A percentile compares a stretch with the other conserved stretches of the same genome.
Conservation (phyloP, 2,888 invertebrate species). For the Acleris literana region DNA sequence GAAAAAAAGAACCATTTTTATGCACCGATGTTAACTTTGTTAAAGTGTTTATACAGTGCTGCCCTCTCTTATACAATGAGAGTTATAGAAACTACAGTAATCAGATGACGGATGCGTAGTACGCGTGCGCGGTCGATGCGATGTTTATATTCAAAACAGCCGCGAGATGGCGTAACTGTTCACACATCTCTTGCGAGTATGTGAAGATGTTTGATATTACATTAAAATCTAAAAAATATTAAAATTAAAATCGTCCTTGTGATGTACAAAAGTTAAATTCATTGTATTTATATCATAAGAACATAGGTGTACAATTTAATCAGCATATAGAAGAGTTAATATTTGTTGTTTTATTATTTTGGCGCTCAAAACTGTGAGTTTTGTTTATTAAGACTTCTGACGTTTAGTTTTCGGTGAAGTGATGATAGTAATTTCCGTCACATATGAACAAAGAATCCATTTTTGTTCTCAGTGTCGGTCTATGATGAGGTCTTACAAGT, state of each 20-base stretch:
- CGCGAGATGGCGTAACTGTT: conserved; percentile 27
- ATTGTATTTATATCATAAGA: too few species aligned
- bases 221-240: too few species aligned
- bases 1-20: too few species aligned
- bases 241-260: not conserved
- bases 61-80: conserved; percentile 28
- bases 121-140: conserved; percentile 23
- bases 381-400: too few species aligned
- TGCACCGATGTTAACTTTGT: too few species aligned
- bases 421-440: conserved; percentile 16
- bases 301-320: too few species aligned
- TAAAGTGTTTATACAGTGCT: conserved; percentile 9
- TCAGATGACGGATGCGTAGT: conserved; percentile 20
- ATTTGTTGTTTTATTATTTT: too few species aligned
- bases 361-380: too few species aligned
- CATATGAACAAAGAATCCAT: not conserved
- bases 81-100: conserved; percentile 5
- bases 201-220: not conserved
- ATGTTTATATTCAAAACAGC: conserved; percentile 13
- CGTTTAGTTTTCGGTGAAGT: too few species aligned
- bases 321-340: too few species aligned
- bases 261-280: too few species aligned
- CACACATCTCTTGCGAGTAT: not conserved
- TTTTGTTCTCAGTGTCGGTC: not conserved
- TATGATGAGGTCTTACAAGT: conserved; percentile 38